Percentiles rank a stretch among this genome's conserved stretches.
These are phyloP conservation scores for Plecotus auritus DNA, from an alignment of 2,113 vertebrate species.

Conservation along the genomic window DNA sequence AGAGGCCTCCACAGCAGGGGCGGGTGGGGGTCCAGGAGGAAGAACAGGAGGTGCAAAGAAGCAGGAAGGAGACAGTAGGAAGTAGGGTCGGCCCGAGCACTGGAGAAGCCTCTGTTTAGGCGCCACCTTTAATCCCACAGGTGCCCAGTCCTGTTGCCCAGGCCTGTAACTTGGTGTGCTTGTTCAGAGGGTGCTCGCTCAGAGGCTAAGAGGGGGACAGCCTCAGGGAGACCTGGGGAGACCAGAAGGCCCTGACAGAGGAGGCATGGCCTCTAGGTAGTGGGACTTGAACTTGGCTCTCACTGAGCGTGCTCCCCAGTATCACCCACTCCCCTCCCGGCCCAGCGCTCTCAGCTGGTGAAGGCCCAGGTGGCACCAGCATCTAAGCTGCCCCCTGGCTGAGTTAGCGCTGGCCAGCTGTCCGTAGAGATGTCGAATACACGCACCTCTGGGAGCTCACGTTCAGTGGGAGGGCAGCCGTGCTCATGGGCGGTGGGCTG, in stretches of 20 bases:
- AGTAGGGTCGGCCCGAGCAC: background rate
- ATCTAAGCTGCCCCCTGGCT: no score
- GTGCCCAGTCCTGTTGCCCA: background rate
- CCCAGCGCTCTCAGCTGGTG: background rate
- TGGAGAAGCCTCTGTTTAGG: background rate
- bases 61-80: background rate
- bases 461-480: background rate
- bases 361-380: background rate
- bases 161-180: background rate
- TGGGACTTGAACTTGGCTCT: background rate
- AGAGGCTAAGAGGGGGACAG: background rate
- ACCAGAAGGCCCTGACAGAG: no score
- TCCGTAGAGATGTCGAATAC: background rate
- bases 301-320: background rate
- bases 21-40: background rate
- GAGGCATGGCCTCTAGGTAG: rapidly evolving
- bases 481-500: no score
- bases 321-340: background rate
- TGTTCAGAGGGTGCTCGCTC: no score
- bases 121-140: background rate
- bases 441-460: background rate
- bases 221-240: background rate
- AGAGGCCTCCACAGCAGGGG: background rate
- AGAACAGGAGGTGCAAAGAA: background rate
- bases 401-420: no score